phyloP scores from a whole-genome alignment of 2,113 vertebrate genomes.

The Xiphophorus maculatus region DNA sequence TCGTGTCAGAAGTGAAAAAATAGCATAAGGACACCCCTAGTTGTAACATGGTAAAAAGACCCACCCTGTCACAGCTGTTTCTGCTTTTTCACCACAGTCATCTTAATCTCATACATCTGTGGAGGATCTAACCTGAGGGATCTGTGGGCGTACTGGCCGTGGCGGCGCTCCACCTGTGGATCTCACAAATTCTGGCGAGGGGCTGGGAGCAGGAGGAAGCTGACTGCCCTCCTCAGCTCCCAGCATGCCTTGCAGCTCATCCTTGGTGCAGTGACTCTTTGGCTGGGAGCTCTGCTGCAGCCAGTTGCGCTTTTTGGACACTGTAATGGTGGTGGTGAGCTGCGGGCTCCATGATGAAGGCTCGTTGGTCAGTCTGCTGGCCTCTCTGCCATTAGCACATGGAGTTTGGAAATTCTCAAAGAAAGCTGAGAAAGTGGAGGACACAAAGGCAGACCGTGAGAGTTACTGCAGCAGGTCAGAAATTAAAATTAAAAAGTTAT shows the following conservation, averaged over 20 bases:
- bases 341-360: slow-evolving; percentile 68
- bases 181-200: slow-evolving; percentile 69
- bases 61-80: background rate
- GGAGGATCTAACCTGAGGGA: slow-evolving; percentile 55
- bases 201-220: slow-evolving; percentile 51
- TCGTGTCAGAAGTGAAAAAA: no score
- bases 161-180: slow-evolving; percentile 35
- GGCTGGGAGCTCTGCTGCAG: slow-evolving; percentile 88
- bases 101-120: background rate
- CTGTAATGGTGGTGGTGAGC: slow-evolving; percentile 91
- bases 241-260: slow-evolving; percentile 73
- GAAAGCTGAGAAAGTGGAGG: slow-evolving; percentile 76
- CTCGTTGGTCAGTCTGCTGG: slow-evolving; percentile 64
- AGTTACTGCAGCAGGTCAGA: background rate
- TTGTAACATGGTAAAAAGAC: background rate
- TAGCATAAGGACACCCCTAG: background rate
- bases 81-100: background rate
- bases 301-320: slow-evolving; percentile 98
- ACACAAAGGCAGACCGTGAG: slow-evolving; percentile 12
- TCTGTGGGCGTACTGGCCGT: slow-evolving; percentile 21
- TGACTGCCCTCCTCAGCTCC: slow-evolving; percentile 67
- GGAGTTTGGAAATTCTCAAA: slow-evolving; percentile 87
- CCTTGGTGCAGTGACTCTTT: slow-evolving; percentile 63
- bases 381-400: slow-evolving; percentile 74
- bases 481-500: background rate